Percentiles rank a stretch among this genome's conserved stretches.
Conservation (phyloP, 2,888 invertebrate genomes). For the Lycaena phlaeas region DNA sequence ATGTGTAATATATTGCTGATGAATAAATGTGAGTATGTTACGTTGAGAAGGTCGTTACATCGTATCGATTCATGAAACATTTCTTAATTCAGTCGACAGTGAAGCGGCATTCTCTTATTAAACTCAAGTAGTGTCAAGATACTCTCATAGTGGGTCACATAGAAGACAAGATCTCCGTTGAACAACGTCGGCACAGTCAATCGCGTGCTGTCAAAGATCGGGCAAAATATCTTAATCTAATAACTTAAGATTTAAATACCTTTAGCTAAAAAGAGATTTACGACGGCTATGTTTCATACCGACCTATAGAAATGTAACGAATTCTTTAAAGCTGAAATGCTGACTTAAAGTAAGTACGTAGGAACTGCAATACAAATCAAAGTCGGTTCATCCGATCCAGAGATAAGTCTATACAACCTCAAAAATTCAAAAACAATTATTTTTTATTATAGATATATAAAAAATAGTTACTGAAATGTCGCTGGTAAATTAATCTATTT, state of each 20-base stretch:
- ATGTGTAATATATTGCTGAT: slow-evolving; percentile 7
- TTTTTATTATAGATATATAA: too few species aligned
- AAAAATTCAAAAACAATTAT: too few species aligned
- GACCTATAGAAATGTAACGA: too few species aligned
- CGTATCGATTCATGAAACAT: slow-evolving; percentile 18
- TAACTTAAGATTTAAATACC: slow-evolving; percentile 1
- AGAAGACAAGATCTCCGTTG: slow-evolving; percentile 43
- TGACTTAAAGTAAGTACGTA: too few species aligned
- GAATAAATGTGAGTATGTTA: slow-evolving; percentile 3
- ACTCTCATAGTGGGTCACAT: slow-evolving; percentile 47
- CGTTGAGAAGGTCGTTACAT: slow-evolving; percentile 34
- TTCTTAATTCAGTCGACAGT: slow-evolving; percentile 25
- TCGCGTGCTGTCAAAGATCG: slow-evolving; percentile 17
- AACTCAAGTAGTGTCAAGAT: slow-evolving; percentile 53
- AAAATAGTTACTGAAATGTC: too few species aligned
- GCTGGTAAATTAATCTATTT: too few species aligned
- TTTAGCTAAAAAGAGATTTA: too few species aligned
- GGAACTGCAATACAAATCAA: too few species aligned
- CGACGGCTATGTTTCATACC: too few species aligned
- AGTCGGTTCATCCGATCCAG: too few species aligned
- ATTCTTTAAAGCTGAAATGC: too few species aligned
- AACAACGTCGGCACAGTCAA: slow-evolving; percentile 23
- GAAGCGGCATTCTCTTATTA: slow-evolving; percentile 57
- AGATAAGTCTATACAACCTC: too few species aligned
- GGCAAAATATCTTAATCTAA: slow-evolving; percentile 16